phyloP scores from a whole-genome alignment of 1,140 invertebrate genomes.

The Uloborus diversus region DNA sequence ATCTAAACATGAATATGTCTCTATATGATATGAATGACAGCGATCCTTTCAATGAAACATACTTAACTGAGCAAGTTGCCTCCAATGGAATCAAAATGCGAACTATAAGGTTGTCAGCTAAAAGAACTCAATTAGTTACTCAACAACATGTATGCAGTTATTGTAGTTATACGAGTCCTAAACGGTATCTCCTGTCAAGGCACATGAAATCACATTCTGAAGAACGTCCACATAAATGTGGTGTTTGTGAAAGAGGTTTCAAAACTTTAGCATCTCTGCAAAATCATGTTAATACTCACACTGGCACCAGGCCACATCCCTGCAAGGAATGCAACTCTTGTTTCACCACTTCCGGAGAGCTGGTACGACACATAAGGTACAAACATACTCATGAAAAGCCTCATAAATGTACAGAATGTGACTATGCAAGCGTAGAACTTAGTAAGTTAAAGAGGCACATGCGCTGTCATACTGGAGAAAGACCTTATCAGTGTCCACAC shows the following conservation, averaged over 20 bases:
- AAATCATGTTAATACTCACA: slow-evolving; percentile 97
- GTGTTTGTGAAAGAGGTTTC: slow-evolving; percentile 93
- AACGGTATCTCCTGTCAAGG: slow-evolving; percentile 86
- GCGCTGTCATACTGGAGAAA: slow-evolving; percentile 88
- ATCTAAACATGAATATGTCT: not conserved
- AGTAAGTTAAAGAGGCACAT: slow-evolving; percentile 93
- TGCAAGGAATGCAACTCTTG: slow-evolving; percentile 93
- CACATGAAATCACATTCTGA: slow-evolving; percentile 97
- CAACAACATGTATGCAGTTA: slow-evolving; percentile 81
- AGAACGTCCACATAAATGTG: slow-evolving; percentile 93
- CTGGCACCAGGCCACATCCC: slow-evolving; percentile 91
- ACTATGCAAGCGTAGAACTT: slow-evolving; percentile 93
- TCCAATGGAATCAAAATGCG: slow-evolving; percentile 33
- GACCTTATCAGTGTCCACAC: slow-evolving; percentile 89
- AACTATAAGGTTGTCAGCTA: slow-evolving; percentile 72
- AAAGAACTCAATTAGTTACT: slow-evolving; percentile 76
- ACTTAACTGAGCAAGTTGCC: not conserved
- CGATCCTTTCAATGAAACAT: not conserved
- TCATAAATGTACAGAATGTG: slow-evolving; percentile 92
- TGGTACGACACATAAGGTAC: slow-evolving; percentile 91
- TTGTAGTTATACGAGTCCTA: slow-evolving; percentile 89
- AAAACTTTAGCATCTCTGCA: slow-evolving; percentile 92
- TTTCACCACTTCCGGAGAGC: slow-evolving; percentile 95
- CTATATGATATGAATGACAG: not conserved
- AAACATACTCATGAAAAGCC: slow-evolving; percentile 95